Conservation (phyloP, 2,113 vertebrate genomes). For the Poecilia latipinna region DNA sequence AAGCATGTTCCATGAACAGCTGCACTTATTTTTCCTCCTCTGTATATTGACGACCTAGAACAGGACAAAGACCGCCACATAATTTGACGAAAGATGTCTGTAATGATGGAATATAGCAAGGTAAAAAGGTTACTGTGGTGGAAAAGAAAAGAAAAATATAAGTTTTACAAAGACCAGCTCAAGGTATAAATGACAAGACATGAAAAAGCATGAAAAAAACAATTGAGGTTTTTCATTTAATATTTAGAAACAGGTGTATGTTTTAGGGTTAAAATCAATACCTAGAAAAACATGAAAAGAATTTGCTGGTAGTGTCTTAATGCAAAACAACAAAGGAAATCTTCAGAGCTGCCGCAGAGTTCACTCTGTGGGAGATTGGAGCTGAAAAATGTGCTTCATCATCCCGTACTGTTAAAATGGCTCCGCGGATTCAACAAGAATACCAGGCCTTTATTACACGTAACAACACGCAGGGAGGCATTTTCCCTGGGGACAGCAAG, state of each 20-base stretch:
- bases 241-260: neutral
- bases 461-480: constrained; percentile 11
- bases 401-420: constrained; percentile 5
- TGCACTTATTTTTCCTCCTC: neutral
- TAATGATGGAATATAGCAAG: neutral
- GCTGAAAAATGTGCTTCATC: neutral
- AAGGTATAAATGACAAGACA: neutral
- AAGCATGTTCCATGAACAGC: neutral
- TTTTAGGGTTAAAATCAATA: neutral
- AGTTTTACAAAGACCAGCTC: neutral
- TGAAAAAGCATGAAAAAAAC: neutral
- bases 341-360: neutral
- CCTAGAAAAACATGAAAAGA: neutral
- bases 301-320: neutral
- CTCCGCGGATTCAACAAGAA: constrained; percentile 17
- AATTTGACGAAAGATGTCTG: neutral
- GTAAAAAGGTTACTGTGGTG: neutral
- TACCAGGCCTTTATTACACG: constrained; percentile 22
- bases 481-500: constrained; percentile 41
- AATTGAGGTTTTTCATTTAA: neutral
- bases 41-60: neutral
- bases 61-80: neutral
- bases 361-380: neutral
- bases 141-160: neutral
- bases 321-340: too few species aligned